Base-by-base conservation (phyloP, 2,113 vertebrate genomes). In the Pomatostomus ruficeps region DNA sequence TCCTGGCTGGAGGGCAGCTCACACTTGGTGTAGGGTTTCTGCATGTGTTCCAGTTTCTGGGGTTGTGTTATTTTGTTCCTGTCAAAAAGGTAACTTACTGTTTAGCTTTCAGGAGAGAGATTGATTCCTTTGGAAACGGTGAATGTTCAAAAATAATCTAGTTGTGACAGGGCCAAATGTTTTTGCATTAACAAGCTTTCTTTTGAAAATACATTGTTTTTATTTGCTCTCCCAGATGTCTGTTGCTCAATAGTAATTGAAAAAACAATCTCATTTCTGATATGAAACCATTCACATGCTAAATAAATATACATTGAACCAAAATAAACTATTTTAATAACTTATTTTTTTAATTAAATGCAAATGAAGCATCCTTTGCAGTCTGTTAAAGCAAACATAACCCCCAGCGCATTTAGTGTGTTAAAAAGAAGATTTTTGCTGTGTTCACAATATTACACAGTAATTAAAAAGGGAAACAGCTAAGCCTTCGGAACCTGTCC, bases 371-470 rank as follows among this genome's bases (percentile, higher is more conserved):
- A 86, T 73, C 48, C 85, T 52, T 51, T 94, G 85, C 90, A 88
- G 79, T 91, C 91, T 94, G 55, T 79, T 84, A 95, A 91, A 82
- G 63, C 71, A 85, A 94, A 88, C 38, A 89, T 95, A 93, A 68
- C 49, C 90, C 40, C 29, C n/a, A 66, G 63, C 26, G 16, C 35
- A 23, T 67, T 63, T 83, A 90, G 85, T 87, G 90, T 95, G 61
- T 86, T 94, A 79, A 92, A 87, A 96, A 72, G 59, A 71, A 57
- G 84, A 93, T 89, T 94, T 96, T 96, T 92, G 80, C 72, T 91
- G 51, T 95, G 43, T 79, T 93, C 85, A 95, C 58, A 74, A 3
- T 83, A 86, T 84, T 82, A 28, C 10, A 62, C 52, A 65, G n/a
- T 71, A 97, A 96, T 94, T 92, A 90, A 84, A 93, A 86, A 58